Evolutionary conservation across 2,113 vertebrate genomes (phyloP).

Genomic region (Microcebus lehilahytsara): DNA sequence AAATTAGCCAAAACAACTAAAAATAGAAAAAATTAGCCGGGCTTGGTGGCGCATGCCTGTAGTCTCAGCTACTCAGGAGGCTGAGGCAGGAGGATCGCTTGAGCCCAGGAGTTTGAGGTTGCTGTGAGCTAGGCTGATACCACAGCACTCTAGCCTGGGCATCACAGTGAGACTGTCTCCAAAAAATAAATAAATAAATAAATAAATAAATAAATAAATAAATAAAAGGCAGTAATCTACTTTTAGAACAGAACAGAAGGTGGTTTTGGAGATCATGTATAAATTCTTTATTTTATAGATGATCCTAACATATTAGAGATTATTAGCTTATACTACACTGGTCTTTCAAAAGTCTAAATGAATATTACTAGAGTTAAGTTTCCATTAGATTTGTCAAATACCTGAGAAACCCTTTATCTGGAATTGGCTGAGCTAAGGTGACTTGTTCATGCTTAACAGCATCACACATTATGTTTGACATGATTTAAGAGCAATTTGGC

Average conservation of each 20-base stretch:
- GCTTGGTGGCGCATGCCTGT: too few relatives aligned
- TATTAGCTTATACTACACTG: not conserved
- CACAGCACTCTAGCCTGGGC: too few relatives aligned
- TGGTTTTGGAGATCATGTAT: not conserved
- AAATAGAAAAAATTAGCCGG: too few relatives aligned
- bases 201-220: too few relatives aligned
- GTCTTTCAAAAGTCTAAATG: not conserved
- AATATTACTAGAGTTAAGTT: not conserved
- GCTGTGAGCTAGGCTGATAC: too few relatives aligned
- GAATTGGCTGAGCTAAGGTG: not conserved
- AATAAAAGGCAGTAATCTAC: not conserved
- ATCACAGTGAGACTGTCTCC: too few relatives aligned
- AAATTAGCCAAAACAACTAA: too few relatives aligned
- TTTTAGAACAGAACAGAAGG: not conserved
- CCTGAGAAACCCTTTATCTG: not conserved
- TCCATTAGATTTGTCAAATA: not conserved
- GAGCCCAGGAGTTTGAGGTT: too few relatives aligned
- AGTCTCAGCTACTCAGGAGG: too few relatives aligned
- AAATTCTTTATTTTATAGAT: not conserved
- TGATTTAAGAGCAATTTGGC: not conserved
- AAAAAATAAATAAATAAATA: not conserved
- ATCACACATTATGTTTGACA: not conserved
- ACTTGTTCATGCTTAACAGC: not conserved
- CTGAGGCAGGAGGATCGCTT: too few relatives aligned
- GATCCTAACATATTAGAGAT: not conserved